A percentile compares a stretch with the other conserved stretches of the same genome.
phyloP scores from a whole-genome alignment of 2,113 vertebrate genomes.

The Sigmodon hispidus region DNA sequence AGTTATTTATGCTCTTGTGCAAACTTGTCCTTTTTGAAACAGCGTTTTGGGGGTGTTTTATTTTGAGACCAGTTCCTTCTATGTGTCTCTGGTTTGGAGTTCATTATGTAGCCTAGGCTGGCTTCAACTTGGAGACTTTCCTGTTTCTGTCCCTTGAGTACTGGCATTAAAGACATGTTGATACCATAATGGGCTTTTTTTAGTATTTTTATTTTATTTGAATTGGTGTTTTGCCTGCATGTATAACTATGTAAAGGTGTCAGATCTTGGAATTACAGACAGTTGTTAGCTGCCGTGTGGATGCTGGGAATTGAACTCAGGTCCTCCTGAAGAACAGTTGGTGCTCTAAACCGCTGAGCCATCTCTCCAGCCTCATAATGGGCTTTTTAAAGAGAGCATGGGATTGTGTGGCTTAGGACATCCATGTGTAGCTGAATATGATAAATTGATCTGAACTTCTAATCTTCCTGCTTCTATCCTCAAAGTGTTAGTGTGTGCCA shows the following conservation, averaged over 20 bases:
- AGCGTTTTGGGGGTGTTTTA: neutral
- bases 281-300: too few relatives aligned
- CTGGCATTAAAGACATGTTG: neutral
- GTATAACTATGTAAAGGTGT: too few relatives aligned
- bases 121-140: neutral
- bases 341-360: too few relatives aligned
- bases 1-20: neutral
- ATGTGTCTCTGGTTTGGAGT: neutral
- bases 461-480: neutral
- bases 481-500: neutral
- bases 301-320: too few relatives aligned
- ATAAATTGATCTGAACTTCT: neutral
- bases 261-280: too few relatives aligned
- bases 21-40: neutral
- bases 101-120: neutral
- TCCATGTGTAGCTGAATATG: neutral
- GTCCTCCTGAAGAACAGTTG: too few relatives aligned
- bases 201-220: too few relatives aligned
- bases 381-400: neutral
- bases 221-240: too few relatives aligned
- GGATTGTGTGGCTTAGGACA: neutral
- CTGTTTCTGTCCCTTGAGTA: neutral
- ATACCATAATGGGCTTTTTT: neutral
- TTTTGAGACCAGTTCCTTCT: neutral
- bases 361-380: too few relatives aligned